Evolutionary conservation across 2,888 invertebrate species (phyloP).

Genomic region (Meandrusa payeni): DNA sequence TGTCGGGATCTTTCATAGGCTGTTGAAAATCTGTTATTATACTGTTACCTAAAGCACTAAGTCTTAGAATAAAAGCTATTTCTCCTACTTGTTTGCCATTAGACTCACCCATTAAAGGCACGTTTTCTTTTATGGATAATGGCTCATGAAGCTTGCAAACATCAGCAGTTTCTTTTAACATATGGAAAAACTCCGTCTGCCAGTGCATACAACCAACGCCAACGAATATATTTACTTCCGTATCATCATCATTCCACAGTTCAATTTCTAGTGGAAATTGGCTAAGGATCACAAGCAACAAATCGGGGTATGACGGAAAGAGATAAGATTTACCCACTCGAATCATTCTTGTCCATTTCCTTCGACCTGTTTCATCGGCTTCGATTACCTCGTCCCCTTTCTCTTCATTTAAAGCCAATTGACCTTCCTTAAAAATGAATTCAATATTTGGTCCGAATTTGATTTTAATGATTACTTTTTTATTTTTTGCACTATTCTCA

Average conservation of each 20-base stretch:
- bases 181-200: conserved; percentile 68
- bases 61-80: conserved; percentile 65
- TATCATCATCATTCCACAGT: conserved; percentile 67
- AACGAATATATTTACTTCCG: conserved; percentile 59
- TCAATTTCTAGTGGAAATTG: conserved; percentile 74
- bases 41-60: conserved; percentile 72
- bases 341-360: conserved; percentile 60
- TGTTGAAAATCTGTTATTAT: conserved; percentile 73
- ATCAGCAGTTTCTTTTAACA: conserved; percentile 65
- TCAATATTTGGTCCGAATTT: conserved; percentile 72
- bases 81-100: conserved; percentile 63
- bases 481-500: conserved; percentile 51
- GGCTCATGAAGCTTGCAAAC: conserved; percentile 53
- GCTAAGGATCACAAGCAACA: conserved; percentile 61
- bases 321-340: conserved; percentile 78
- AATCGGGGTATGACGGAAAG: conserved; percentile 71
- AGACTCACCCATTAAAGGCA: conserved; percentile 50
- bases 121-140: conserved; percentile 53
- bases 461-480: conserved; percentile 67
- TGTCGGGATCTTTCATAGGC: conserved; percentile 57
- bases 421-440: conserved; percentile 72
- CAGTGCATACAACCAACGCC: conserved; percentile 68
- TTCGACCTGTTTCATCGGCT: conserved; percentile 50
- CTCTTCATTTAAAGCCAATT: conserved; percentile 49
- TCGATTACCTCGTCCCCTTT: conserved; percentile 54